Conservation (phyloP, 2,888 invertebrate species). For the Heliothis peltigera region DNA sequence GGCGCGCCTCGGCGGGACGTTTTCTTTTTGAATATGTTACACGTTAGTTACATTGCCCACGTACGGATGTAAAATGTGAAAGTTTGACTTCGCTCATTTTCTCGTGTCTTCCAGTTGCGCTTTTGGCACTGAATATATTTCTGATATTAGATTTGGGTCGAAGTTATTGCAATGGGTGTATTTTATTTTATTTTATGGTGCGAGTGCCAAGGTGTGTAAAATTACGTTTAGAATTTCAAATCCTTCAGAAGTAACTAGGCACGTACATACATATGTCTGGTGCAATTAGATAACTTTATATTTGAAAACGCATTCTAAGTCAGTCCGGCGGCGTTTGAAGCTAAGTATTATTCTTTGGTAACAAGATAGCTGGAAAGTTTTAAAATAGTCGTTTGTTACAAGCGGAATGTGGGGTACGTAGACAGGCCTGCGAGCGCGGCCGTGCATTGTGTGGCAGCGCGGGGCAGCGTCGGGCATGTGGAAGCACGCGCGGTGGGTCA, state of each 20-base stretch:
- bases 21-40: conserved; percentile 84
- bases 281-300: conserved; percentile 2
- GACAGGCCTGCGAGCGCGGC: conserved; percentile 31
- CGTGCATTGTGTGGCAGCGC: conserved; percentile 37
- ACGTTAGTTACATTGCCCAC: conserved; percentile 76
- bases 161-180: conserved; percentile 34
- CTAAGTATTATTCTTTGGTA: conserved; percentile 25
- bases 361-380: conserved; percentile 47
- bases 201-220: neutral
- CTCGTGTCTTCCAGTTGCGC: conserved; percentile 53
- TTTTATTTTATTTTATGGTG: conserved; percentile 24
- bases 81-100: conserved; percentile 73
- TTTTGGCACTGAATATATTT: conserved; percentile 57
- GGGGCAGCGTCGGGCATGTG: conserved; percentile 65
- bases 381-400: conserved; percentile 50
- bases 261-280: neutral
- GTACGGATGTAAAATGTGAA: conserved; percentile 74
- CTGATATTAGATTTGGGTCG: conserved; percentile 48
- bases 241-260: neutral
- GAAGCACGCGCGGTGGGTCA: conserved; percentile 75
- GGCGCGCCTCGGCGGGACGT: conserved; percentile 83
- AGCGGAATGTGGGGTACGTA: conserved; percentile 49
- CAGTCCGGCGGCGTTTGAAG: conserved; percentile 3
- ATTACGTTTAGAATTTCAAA: neutral
- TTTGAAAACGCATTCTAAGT: neutral